Evolutionary conservation across 64 coral and sea anemone genomes (phyloP), one percentile per base, ranked within the genome.

Genomic region (Actinia equina): DNA sequence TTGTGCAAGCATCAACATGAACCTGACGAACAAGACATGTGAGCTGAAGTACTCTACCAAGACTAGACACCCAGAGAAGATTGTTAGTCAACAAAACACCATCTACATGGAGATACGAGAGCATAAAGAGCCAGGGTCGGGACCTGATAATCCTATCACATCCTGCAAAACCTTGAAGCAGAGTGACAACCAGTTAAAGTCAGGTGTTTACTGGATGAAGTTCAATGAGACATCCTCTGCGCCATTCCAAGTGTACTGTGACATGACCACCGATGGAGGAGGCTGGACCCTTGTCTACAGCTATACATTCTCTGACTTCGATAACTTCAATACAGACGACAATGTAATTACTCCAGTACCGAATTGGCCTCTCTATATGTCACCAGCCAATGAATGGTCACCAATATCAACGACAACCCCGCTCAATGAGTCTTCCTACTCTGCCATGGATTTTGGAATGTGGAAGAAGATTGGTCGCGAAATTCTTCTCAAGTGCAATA

Each of bases 401-500:
- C 26, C 43, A 78, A 78, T 14, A 30, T 41, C 26, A 30, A 15
- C 43, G 76, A 78, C 76, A 78, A 41, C 18, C 76, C 43, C 43
- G 76, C 25, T 41, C 76, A 44, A n/a, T 49, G 46, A 49, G 46
- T 49, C 46, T 49, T 49, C 46, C 20, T n/a, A 20, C 69, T 74
- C 69, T 5, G 20, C 20, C 69, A n/a, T 37, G 20, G 5, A 74
- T 5, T 74, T 37, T 20, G 12, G 69, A 7, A 6, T 2, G 69
- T 20, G 69, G 46, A 49, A 49, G 46, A 49, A 8, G 46, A 49
- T 49, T 8, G 46, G 46, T 6, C 4, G 46, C 27, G 18, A 81
- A n/a, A 4, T 81, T 54, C 23, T 82, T 22, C 11, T 82, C 18
- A 91, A 91, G 53, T 86, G 63, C 4, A 91, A 86, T 25, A 18